These are phyloP conservation scores for Drosophila neonasuta DNA, from an alignment of 2,888 invertebrate species.

Conservation along the genomic window DNA sequence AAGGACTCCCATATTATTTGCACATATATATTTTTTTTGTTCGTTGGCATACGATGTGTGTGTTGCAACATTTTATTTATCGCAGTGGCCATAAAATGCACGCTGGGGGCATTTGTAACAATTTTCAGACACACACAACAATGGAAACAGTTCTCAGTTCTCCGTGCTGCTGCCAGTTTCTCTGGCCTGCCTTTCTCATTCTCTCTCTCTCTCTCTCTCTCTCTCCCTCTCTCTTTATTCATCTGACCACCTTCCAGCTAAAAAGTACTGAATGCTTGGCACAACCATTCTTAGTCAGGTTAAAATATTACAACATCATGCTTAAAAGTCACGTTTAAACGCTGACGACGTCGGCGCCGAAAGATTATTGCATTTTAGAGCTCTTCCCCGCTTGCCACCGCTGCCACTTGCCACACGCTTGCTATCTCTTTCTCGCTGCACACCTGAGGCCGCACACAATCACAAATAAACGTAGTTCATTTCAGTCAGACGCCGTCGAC, in stretches of 20 bases:
- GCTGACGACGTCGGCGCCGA: conserved; percentile 74
- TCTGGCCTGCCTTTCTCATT: not conserved
- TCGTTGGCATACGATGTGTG: conserved; percentile 36
- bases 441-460: conserved; percentile 42
- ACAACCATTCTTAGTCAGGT: conserved; percentile 69
- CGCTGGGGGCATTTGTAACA: conserved; percentile 78
- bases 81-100: conserved; percentile 77
- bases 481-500: conserved; percentile 49
- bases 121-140: conserved; percentile 74
- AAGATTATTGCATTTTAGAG: conserved; percentile 78
- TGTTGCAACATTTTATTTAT: conserved; percentile 77
- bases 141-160: conserved; percentile 46
- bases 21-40: conserved; percentile 47
- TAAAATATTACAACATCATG: conserved; percentile 79
- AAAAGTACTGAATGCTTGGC: conserved; percentile 18
- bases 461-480: conserved; percentile 70
- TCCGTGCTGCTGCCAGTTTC: not conserved
- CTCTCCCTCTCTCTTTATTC: not conserved
- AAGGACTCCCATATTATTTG: conserved; percentile 67
- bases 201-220: not conserved
- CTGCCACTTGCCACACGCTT: not conserved
- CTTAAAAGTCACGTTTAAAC: conserved; percentile 79
- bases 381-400: conserved; percentile 11
- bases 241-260: conserved; percentile 8
- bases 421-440: conserved; percentile 2